Base-by-base conservation (phyloP, 2,113 vertebrate genomes). In the Zapornia atra region DNA sequence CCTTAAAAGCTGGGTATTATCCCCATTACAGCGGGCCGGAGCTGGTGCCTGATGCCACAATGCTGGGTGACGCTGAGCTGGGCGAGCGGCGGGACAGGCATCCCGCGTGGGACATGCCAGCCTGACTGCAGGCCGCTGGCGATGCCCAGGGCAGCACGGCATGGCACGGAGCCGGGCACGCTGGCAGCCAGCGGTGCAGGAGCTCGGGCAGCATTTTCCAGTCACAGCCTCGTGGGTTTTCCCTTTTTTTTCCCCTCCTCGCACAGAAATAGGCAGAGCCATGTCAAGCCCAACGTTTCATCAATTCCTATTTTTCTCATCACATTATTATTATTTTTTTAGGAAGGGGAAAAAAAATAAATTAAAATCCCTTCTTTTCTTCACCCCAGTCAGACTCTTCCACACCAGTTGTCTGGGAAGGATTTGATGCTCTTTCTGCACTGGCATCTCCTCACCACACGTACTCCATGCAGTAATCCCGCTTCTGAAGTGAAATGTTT, bases 1-100 rank as follows among this genome's bases (percentile, higher is more conserved):
- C 94, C 83, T 86, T 93, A 94, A 96, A 85, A 97, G 95, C 95
- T 4, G 79, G 83, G 86, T 19, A 71, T 95, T 95, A 84, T 92
- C 81, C 95, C 93, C 34, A 36, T 3, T 9, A 12, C 22, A 1
- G 7, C 59, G 1, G 7, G 69, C 69, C 38, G 90, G 61, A 69
- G 59, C 68, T 2, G 6, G 61, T 5, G 79, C 61, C 68, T 17
- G 57, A 8, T 66, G 79, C 91, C 81, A 9, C 86, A 0, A 12
- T 0, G 2, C 60, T 21, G 24, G 84, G 59, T 10, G 76, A 53
- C 21, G 31, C 0, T 48, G 70, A 61, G 91, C 26, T 0, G 4
- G 73, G 40, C 12, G 1, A 53, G 70, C 0, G 0, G 65, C 76
- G 16, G 90, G 66, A 40, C 71, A 12, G 31, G 34, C 24, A 15